phyloP scores from a whole-genome alignment of 2,888 invertebrate genomes.

The Leptinotarsa tumamoca region DNA sequence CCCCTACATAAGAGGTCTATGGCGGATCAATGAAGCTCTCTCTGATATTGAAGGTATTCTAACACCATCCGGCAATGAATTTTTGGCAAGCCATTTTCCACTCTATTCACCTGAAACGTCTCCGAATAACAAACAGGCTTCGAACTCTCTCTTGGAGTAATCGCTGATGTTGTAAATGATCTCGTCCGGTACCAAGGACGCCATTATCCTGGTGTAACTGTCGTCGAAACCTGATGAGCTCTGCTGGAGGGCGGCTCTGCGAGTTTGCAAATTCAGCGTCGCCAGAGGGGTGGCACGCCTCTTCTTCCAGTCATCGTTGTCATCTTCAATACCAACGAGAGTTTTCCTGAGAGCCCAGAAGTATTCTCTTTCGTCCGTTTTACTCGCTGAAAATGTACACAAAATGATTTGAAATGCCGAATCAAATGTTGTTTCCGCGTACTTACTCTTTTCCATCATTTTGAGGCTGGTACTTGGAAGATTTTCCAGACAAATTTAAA shows the following conservation, averaged over 20 bases:
- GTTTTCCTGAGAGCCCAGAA: background rate
- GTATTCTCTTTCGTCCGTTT: constrained; percentile 35
- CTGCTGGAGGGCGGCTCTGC: background rate
- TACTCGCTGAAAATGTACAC: constrained; percentile 14
- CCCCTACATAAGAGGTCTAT: no score
- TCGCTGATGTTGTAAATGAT: constrained; percentile 72
- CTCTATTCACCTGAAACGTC: constrained; percentile 71
- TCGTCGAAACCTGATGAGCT: constrained; percentile 34
- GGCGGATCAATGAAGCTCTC: no score
- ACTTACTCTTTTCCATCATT: constrained; percentile 35
- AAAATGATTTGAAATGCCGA: background rate
- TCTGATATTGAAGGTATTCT: no score
- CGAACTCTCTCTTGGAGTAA: constrained; percentile 69
- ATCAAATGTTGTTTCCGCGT: background rate
- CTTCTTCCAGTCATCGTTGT: constrained; percentile 45
- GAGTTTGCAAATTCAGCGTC: constrained; percentile 11
- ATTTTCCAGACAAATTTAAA: background rate
- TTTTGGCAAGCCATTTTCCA: background rate
- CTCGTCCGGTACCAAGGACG: constrained; percentile 76
- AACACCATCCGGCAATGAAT: no score
- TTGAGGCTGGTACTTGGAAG: constrained; percentile 12
- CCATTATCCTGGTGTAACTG: constrained; percentile 68
- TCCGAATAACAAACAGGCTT: constrained; percentile 73
- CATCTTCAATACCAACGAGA: constrained; percentile 31
- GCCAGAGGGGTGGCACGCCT: constrained; percentile 41